A percentile compares a stretch with the other conserved stretches of the same genome.
Evolutionary conservation across 30 jellyfish, hydroid and myxozoan species (phyloP).

Genomic region (Hydra vulgaris): DNA sequence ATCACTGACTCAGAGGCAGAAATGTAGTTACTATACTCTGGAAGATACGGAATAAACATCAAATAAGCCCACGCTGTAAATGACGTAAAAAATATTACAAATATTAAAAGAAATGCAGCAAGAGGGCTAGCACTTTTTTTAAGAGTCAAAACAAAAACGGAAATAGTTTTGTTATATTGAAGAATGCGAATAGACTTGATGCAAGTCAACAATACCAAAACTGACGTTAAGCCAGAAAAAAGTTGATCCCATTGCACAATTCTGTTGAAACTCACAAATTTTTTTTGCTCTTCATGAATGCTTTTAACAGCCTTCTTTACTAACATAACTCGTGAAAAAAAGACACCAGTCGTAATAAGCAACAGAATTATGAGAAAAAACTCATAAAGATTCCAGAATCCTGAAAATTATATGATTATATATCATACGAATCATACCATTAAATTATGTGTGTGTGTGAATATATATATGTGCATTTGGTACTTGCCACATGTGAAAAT

Average conservation of each 20-base stretch:
- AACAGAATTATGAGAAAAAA: constrained; percentile 51
- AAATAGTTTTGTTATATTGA: constrained; percentile 80
- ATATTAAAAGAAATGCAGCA: constrained; percentile 74
- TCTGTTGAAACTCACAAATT: constrained; percentile 90
- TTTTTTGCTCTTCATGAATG: constrained; percentile 65
- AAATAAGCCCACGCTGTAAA: constrained; percentile 61
- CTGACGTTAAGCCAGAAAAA: constrained; percentile 51
- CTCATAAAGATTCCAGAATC: constrained; percentile 88
- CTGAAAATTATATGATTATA: too few species aligned
- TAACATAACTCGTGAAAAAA: constrained; percentile 78
- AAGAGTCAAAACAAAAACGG: constrained; percentile 79
- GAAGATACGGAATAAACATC: constrained; percentile 70
- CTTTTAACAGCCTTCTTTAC: constrained; percentile 70
- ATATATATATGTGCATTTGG: too few species aligned
- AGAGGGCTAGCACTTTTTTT: constrained; percentile 84
- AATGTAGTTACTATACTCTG: constrained; percentile 52
- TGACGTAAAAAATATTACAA: constrained; percentile 70
- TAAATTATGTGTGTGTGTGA: too few species aligned
- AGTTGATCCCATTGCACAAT: constrained; percentile 92
- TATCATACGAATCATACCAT: too few species aligned
- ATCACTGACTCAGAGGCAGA: constrained; percentile 77
- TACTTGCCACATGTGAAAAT: too few species aligned
- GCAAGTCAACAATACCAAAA: constrained; percentile 73
- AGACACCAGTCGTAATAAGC: constrained; percentile 45
- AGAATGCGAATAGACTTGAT: constrained; percentile 83